Evolutionary conservation across 1,140 invertebrate genomes (phyloP), one percentile per base, ranked within the genome.

Genomic region (Eurosta solidaginis): DNA sequence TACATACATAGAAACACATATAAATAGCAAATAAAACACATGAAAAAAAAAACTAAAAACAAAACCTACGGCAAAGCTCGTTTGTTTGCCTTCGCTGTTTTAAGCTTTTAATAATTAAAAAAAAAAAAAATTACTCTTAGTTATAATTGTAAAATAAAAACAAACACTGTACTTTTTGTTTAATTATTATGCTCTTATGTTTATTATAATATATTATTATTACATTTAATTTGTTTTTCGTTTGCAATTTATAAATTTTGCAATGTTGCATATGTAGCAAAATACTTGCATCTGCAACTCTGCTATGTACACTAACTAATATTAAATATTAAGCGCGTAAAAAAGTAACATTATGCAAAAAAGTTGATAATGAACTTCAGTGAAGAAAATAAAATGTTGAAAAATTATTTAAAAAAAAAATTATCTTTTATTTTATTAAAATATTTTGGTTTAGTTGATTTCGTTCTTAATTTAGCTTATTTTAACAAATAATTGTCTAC

Each of bases 361-460:
- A 68, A 68, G 59, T 68, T 40, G 29, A 40, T 40, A 27, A 9
- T 68, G 59, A 68, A 40, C 52, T 59, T 59, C 52, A 59, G 52
- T 59, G 27, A 68, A 68, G 59, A 68, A 68, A 68, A 68, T 68
- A 68, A 68, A 68, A 68, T 68, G 59, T 68, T 68, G 59, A 68
- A 68, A 68, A 68, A 40, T 68, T 68, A 68, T 68, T 74, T 22
- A 74, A 47, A 44, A 74, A 74, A 74, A 27, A 22, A 22, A 47
- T 27, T 45, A 74, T 44, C 44, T 25, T 45, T 4, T 20, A n/a
- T 20, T n/a, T n/a, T n/a, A n/a, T n/a, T n/a, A n/a, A n/a, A n/a
- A n/a, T n/a, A 0, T 20, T 68, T 68, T 68, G 59, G 36, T 68
- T 68, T 68, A 68, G 36, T 68, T 40, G 20, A 20, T 4, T n/a